Conservation (phyloP, 2,113 vertebrate genomes). For the Notarius lentiginosus region DNA sequence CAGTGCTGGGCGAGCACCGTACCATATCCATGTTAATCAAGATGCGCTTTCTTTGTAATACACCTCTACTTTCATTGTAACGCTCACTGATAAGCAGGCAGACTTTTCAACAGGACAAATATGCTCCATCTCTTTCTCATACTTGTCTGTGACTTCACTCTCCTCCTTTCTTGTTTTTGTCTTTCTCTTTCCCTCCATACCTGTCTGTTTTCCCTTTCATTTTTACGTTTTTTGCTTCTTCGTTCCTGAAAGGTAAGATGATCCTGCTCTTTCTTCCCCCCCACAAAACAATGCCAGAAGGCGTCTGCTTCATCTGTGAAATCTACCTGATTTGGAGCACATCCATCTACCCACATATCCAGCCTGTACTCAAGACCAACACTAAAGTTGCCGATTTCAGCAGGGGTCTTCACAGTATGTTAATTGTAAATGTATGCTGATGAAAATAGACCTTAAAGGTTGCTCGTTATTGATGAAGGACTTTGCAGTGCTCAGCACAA, state of each 20-base stretch:
- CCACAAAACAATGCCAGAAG: conserved; percentile 61
- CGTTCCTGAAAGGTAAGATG: conserved; percentile 72
- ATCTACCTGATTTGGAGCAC: conserved; percentile 25
- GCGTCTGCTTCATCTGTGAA: conserved; percentile 39
- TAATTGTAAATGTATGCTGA: conserved; percentile 19
- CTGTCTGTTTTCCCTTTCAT: conserved; percentile 31
- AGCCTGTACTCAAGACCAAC: conserved; percentile 14
- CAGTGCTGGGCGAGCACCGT: neutral
- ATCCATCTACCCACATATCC: conserved; percentile 42
- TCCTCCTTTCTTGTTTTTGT: neutral
- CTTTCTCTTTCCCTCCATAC: conserved; percentile 32
- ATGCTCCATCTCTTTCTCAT: neutral
- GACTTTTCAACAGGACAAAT: neutral
- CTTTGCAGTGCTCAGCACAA: conserved; percentile 8
- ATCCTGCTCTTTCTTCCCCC: conserved; percentile 58
- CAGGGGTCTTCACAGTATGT: conserved; percentile 27
- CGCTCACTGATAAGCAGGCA: neutral
- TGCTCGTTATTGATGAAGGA: neutral
- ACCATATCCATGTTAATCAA: neutral
- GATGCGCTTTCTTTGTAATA: neutral
- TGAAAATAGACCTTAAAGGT: conserved; percentile 16
- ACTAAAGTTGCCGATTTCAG: conserved; percentile 19
- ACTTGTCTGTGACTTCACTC: neutral
- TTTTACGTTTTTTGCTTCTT: conserved; percentile 64
- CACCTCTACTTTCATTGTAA: neutral